A percentile compares a stretch with the other conserved stretches of the same genome.
phyloP scores from a whole-genome alignment of 2,888 invertebrate genomes.

The Caenorhabditis macrosperma region DNA sequence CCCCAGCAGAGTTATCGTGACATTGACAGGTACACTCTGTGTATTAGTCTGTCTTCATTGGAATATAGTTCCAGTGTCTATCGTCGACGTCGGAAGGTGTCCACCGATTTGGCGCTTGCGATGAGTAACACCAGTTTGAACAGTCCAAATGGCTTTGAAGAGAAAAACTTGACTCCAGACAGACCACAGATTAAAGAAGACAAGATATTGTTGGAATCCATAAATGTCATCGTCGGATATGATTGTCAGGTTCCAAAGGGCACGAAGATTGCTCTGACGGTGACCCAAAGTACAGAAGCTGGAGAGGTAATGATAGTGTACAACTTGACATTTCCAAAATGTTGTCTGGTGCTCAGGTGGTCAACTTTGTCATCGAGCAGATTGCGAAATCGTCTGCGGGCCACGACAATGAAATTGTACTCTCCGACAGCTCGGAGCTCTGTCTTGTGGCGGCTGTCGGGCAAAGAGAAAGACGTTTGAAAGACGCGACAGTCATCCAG shows the following conservation, averaged over 20 bases:
- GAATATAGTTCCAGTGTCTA: constrained; percentile 50
- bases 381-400: constrained; percentile 87
- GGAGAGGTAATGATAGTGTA: constrained; percentile 87
- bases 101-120: constrained; percentile 52
- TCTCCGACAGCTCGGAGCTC: constrained; percentile 87
- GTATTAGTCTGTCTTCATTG: neutral
- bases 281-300: constrained; percentile 93
- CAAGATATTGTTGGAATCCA: constrained; percentile 75
- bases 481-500: constrained; percentile 92
- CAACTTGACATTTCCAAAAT: neutral
- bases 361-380: constrained; percentile 95
- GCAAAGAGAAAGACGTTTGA: constrained; percentile 92
- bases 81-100: constrained; percentile 61
- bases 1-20: constrained; percentile 67
- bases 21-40: constrained; percentile 56
- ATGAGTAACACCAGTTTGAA: constrained; percentile 44
- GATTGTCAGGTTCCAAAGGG: constrained; percentile 86
- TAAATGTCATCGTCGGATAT: constrained; percentile 95
- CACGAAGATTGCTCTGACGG: constrained; percentile 88
- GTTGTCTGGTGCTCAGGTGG: constrained; percentile 82
- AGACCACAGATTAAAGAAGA: constrained; percentile 58
- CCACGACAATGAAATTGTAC: constrained; percentile 49
- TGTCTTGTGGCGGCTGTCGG: constrained; percentile 96
- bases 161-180: constrained; percentile 52
- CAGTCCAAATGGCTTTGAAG: constrained; percentile 24